phyloP scores from a whole-genome alignment of 2,113 vertebrate genomes.

The Channa argus region DNA sequence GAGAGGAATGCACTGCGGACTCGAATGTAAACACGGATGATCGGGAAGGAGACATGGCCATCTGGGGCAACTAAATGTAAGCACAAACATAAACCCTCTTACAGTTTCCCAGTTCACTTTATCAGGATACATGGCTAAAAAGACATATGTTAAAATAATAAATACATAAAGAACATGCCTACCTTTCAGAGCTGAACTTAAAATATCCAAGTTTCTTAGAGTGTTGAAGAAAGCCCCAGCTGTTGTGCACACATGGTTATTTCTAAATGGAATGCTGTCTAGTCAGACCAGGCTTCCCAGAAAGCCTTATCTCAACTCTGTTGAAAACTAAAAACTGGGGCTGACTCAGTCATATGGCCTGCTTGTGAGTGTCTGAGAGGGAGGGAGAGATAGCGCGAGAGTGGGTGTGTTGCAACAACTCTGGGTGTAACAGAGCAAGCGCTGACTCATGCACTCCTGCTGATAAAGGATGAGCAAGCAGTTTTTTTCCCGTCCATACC shows the following conservation, averaged over 20 bases:
- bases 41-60: constrained; percentile 70
- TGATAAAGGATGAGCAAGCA: constrained; percentile 87
- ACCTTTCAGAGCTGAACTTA: constrained; percentile 52
- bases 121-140: constrained; percentile 14
- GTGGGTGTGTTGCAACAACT: constrained; percentile 69
- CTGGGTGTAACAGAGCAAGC: constrained; percentile 69
- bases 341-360: constrained; percentile 73
- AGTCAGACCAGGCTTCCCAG: constrained; percentile 57
- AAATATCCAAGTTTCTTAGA: constrained; percentile 43
- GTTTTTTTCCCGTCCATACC: constrained; percentile 65
- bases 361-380: constrained; percentile 52
- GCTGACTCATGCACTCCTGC: constrained; percentile 85
- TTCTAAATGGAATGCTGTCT: constrained; percentile 62
- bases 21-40: constrained; percentile 84
- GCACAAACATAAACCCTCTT: constrained; percentile 12
- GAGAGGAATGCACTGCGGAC: constrained; percentile 80
- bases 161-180: constrained; percentile 27
- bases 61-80: constrained; percentile 60
- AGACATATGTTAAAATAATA: not conserved
- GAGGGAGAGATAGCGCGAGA: constrained; percentile 23
- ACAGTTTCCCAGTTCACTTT: not conserved
- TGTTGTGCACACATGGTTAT: constrained; percentile 52
- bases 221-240: constrained; percentile 37
- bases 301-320: constrained; percentile 61
- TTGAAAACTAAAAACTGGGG: constrained; percentile 71